These are phyloP conservation scores for Sclerurus mexicanus DNA, from an alignment of 2,113 vertebrate species.

Conservation along the genomic window DNA sequence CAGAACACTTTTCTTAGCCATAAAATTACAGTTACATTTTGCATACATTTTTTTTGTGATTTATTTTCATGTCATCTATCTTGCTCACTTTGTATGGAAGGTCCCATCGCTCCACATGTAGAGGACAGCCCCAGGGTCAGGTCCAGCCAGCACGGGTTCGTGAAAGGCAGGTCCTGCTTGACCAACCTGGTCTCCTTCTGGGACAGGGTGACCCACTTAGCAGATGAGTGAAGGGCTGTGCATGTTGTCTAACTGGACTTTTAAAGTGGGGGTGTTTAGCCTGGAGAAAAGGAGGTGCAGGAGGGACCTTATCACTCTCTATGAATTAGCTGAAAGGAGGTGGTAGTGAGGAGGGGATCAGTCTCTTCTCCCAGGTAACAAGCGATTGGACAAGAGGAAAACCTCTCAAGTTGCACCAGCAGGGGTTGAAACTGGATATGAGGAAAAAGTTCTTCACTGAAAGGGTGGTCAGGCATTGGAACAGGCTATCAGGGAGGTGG, in stretches of 20 bases:
- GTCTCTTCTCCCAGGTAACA: background rate
- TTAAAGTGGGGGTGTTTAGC: background rate
- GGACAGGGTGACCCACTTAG: background rate
- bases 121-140: background rate
- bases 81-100: background rate
- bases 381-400: background rate
- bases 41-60: background rate
- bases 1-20: background rate
- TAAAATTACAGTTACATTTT: background rate
- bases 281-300: background rate
- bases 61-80: background rate
- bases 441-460: background rate
- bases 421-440: background rate
- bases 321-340: background rate
- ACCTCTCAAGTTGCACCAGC: background rate
- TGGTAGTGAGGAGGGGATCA: background rate
- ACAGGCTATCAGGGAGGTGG: background rate
- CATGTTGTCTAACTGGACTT: background rate
- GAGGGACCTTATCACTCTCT: accelerated
- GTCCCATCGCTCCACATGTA: background rate
- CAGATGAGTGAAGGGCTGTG: background rate
- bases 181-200: background rate
- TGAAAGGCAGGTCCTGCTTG: background rate
- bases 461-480: background rate
- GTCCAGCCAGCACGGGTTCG: background rate